phyloP scores from a whole-genome alignment of 2,113 vertebrate genomes.

The Propithecus coquereli region DNA sequence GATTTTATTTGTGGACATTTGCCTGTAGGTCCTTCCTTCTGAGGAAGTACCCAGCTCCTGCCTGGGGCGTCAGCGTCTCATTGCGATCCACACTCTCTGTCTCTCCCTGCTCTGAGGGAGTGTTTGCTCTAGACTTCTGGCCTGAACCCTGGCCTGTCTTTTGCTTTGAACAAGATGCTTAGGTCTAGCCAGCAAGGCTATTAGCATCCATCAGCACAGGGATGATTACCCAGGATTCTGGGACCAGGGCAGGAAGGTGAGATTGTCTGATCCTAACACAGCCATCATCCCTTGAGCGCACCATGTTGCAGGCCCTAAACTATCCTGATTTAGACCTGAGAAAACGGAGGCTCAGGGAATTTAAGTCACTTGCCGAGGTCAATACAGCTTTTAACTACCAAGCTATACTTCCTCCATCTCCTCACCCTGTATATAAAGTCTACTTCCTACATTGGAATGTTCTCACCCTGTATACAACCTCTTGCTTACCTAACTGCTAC shows the following conservation, averaged over 20 bases:
- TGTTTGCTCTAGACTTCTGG: constrained; percentile 29
- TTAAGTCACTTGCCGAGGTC: neutral
- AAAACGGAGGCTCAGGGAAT: neutral
- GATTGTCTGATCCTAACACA: neutral
- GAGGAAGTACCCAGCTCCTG: neutral
- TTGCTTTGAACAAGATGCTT: constrained; percentile 43
- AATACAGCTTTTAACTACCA: neutral
- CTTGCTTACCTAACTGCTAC: neutral
- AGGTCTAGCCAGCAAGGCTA: neutral
- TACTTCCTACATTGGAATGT: neutral
- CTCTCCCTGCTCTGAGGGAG: neutral
- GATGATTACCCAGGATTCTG: constrained; percentile 20
- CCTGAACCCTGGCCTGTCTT: neutral
- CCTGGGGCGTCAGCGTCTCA: neutral
- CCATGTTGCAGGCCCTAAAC: neutral
- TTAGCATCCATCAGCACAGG: constrained; percentile 44
- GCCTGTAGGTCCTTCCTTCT: constrained; percentile 1
- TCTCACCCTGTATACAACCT: neutral
- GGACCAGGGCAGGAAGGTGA: neutral
- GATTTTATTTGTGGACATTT: constrained; percentile 44
- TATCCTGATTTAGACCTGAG: neutral
- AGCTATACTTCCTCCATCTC: neutral
- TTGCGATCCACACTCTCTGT: neutral
- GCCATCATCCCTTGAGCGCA: neutral
- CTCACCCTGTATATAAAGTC: neutral